A percentile compares a stretch with the other conserved stretches of the same genome.
These are phyloP conservation scores for Cynopterus sphinx DNA, from an alignment of 2,797 vertebrate species.

Conservation along the genomic window DNA sequence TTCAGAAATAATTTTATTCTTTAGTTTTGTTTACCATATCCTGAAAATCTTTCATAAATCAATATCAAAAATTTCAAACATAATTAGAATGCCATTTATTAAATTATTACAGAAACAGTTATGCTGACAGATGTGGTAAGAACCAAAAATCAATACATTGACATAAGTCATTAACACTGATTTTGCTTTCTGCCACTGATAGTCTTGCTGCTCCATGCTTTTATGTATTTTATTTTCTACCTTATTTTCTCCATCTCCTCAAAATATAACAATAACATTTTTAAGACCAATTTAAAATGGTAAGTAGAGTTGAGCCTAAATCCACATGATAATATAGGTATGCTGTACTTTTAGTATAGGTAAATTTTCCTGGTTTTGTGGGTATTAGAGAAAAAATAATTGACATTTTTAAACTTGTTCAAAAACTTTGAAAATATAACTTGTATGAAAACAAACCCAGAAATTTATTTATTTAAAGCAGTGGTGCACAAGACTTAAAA, in stretches of 20 bases:
- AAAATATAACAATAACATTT: background rate
- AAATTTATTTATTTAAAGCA: background rate
- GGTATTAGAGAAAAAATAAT: background rate
- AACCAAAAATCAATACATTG: background rate
- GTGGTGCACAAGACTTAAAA: background rate
- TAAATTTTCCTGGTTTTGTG: background rate
- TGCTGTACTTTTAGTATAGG: background rate
- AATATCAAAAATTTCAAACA: background rate
- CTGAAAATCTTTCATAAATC: background rate
- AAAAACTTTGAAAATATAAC: background rate
- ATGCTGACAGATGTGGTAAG: background rate
- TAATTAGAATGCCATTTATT: background rate
- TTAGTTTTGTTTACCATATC: background rate
- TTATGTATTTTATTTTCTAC: background rate
- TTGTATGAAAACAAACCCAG: background rate
- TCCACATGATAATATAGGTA: background rate
- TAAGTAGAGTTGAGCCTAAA: background rate
- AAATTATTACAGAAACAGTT: background rate
- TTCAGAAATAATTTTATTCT: background rate
- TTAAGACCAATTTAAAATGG: background rate
- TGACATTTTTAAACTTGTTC: background rate
- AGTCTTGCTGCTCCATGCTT: background rate
- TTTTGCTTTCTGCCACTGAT: background rate
- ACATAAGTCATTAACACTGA: background rate
- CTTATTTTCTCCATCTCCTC: background rate